A percentile compares a stretch with the other conserved stretches of the same genome.
Conservation (phyloP, 2,797 vertebrate species). For the Euphonia xanthogaster region DNA sequence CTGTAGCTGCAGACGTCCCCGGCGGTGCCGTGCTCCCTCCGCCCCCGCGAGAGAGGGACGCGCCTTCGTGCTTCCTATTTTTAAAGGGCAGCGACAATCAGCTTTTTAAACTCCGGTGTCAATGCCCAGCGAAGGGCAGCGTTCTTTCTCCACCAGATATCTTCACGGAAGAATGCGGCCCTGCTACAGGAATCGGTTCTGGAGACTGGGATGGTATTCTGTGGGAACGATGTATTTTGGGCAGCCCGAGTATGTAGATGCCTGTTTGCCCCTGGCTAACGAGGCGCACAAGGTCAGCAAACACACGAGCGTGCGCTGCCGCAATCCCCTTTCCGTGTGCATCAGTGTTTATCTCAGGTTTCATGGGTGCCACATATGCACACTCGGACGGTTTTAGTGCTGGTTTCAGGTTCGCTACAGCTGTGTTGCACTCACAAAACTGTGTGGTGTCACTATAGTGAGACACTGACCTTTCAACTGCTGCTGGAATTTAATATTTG, state of each 20-base stretch:
- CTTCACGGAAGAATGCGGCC: background rate
- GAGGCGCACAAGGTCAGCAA: background rate
- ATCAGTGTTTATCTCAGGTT: constrained; percentile 20
- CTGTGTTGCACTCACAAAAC: constrained; percentile 10
- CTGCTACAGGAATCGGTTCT: background rate
- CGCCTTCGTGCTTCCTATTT: background rate
- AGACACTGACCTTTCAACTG: constrained; percentile 15
- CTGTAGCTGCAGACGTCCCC: background rate
- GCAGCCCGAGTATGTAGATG: background rate
- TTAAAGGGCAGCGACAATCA: background rate
- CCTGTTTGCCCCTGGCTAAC: background rate
- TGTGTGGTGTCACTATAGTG: background rate
- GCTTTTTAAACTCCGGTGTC: background rate
- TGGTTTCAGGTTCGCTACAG: constrained; percentile 29
- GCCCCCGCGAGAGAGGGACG: background rate
- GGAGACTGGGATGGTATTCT: background rate
- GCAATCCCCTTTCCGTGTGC: background rate
- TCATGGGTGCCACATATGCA: constrained; percentile 29
- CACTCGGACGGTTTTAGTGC: background rate
- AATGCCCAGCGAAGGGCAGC: background rate
- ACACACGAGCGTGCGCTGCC: background rate
- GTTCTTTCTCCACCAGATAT: background rate
- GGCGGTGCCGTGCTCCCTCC: background rate
- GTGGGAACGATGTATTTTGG: background rate
- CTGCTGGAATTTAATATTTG: background rate